Conservation (phyloP, 1,140 invertebrate species). For the Centruroides sculpturatus region DNA sequence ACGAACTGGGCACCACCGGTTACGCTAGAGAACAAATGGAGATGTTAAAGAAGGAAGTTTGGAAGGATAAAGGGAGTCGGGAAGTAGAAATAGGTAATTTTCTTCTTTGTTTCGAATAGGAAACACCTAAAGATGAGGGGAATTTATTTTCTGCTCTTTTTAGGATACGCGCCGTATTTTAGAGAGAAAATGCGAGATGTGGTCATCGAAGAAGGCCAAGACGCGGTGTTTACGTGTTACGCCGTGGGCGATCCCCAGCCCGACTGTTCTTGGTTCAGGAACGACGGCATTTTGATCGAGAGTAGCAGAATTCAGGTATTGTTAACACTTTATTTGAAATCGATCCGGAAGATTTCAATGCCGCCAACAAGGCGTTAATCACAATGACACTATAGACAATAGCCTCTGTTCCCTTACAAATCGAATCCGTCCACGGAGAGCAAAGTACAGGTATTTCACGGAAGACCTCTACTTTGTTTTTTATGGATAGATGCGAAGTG, state of each 20-base stretch:
- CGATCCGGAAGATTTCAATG: no score
- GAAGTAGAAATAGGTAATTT: constrained; percentile 12
- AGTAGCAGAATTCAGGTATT: constrained; percentile 49
- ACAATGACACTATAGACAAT: no score
- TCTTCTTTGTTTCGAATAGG: neutral
- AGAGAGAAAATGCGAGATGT: constrained; percentile 39
- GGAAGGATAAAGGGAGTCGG: constrained; percentile 15
- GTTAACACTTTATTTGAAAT: no score
- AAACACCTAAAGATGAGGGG: neutral
- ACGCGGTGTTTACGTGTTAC: constrained; percentile 40
- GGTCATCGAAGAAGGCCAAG: constrained; percentile 45
- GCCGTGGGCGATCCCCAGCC: constrained; percentile 82
- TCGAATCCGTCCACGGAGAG: no score
- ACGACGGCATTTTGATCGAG: constrained; percentile 69
- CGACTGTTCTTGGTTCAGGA: constrained; percentile 86
- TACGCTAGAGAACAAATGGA: constrained; percentile 20
- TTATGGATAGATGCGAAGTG: no score
- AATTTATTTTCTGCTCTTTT: constrained; percentile 7
- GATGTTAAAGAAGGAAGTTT: constrained; percentile 17
- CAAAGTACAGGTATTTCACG: no score
- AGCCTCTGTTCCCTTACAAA: no score
- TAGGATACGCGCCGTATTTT: constrained; percentile 30
- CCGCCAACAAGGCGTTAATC: no score
- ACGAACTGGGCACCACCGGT: constrained; percentile 47
- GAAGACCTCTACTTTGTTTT: no score